Evolutionary conservation across 2,113 vertebrate species (phyloP).

Genomic region (Tachysurus fulvidraco): DNA sequence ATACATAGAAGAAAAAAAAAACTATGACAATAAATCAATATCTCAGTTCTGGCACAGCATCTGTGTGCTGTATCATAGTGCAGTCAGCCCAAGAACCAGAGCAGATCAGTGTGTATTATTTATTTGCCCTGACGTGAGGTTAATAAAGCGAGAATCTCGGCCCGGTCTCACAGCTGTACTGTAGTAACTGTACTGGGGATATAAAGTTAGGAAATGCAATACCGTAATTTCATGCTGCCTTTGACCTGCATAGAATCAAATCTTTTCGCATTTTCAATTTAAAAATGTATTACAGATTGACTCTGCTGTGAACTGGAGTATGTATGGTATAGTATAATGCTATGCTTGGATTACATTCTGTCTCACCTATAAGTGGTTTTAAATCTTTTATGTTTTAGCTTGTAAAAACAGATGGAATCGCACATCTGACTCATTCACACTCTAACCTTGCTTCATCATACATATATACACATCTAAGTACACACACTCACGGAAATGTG

Average conservation of each 20-base stretch:
- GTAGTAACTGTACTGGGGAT: not conserved
- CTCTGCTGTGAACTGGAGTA: not conserved
- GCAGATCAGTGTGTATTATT: not conserved
- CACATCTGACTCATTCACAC: not conserved
- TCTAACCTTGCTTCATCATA: not conserved
- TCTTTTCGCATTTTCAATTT: not conserved
- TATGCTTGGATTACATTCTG: not conserved
- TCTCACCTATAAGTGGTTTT: not conserved
- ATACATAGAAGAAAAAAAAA: not conserved
- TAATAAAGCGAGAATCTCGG: not conserved
- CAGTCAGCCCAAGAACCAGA: not conserved
- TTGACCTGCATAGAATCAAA: not conserved
- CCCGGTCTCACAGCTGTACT: not conserved
- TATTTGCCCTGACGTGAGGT: not conserved
- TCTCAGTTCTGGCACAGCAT: not conserved
- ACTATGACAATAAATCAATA: not conserved
- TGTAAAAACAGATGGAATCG: not conserved
- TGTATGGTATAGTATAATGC: too few species aligned
- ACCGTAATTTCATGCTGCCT: not conserved
- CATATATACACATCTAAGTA: not conserved
- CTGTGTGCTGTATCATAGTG: not conserved
- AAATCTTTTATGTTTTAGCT: too few species aligned
- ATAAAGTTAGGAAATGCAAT: not conserved
- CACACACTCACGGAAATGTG: conserved; percentile 9
- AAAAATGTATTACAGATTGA: not conserved